Conservation (phyloP, 2,797 vertebrate genomes). For the Coranthus polyacanthus region DNA sequence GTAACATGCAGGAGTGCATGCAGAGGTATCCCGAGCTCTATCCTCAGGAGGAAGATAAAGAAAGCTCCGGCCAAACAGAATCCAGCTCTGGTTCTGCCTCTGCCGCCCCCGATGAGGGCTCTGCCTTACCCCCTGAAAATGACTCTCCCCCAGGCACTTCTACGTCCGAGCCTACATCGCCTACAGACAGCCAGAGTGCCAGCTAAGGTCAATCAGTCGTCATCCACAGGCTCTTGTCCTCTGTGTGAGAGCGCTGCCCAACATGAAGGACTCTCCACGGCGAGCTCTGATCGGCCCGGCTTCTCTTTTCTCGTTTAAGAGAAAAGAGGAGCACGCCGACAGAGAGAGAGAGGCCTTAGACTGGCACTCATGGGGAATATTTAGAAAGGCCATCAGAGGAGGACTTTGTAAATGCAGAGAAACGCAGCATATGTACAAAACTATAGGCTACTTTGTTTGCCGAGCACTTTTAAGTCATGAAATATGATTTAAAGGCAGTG, state of each 20-base stretch:
- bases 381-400: slow-evolving; percentile 13
- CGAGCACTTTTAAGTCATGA: slow-evolving; percentile 31
- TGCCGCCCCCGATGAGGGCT: slow-evolving; percentile 30
- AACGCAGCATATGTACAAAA: slow-evolving; percentile 12
- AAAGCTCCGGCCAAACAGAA: slow-evolving; percentile 56
- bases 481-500: slow-evolving; percentile 27
- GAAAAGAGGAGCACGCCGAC: too few species aligned
- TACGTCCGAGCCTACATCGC: slow-evolving; percentile 5
- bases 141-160: slow-evolving; percentile 61
- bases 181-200: slow-evolving; percentile 64
- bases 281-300: slow-evolving; percentile 21
- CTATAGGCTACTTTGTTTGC: slow-evolving; percentile 41
- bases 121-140: slow-evolving; percentile 53
- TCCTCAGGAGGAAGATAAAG: slow-evolving; percentile 91
- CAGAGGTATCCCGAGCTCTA: slow-evolving; percentile 96
- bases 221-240: slow-evolving; percentile 19
- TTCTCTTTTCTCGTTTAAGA: slow-evolving; percentile 22
- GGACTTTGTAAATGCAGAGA: slow-evolving; percentile 32
- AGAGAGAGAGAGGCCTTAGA: slow-evolving; percentile 14
- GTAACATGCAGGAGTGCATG: slow-evolving; percentile 97
- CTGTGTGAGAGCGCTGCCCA: slow-evolving; percentile 38
- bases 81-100: slow-evolving; percentile 16
- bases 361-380: slow-evolving; percentile 21
- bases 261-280: slow-evolving; percentile 45
- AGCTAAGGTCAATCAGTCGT: slow-evolving; percentile 68